Conservation (phyloP, 2,888 invertebrate species). For the Dilophus febrilis region DNA sequence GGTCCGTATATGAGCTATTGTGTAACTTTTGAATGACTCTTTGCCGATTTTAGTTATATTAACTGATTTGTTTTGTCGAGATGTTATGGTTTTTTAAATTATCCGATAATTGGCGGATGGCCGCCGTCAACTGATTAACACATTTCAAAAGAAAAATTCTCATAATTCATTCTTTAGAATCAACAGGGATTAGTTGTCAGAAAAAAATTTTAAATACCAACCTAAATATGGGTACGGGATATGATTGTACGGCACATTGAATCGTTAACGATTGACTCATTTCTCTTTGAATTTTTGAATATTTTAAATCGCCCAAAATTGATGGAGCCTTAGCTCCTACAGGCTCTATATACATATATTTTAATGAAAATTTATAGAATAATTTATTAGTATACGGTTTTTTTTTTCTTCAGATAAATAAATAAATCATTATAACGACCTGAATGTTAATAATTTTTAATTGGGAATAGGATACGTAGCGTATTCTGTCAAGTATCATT, state of each 20-base stretch:
- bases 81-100: too few species aligned
- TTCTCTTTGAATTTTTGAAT: conserved; percentile 38
- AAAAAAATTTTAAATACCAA: conserved; percentile 9
- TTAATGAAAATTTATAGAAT: conserved; percentile 13
- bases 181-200: not conserved
- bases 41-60: too few species aligned
- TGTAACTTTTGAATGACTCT: too few species aligned
- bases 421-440: too few species aligned
- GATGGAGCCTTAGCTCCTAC: conserved; percentile 56
- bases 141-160: too few species aligned
- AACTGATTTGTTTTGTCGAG: too few species aligned
- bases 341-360: conserved; percentile 32
- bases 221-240: conserved; percentile 32
- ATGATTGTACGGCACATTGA: conserved; percentile 33
- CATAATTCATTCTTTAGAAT: not conserved
- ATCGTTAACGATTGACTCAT: conserved; percentile 14
- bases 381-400: conserved; percentile 30
- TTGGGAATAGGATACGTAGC: too few species aligned
- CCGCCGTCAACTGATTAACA: too few species aligned
- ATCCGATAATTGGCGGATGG: too few species aligned
- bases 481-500: too few species aligned
- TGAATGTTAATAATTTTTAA: too few species aligned
- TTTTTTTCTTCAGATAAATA: conserved; percentile 18
- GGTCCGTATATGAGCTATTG: too few species aligned
- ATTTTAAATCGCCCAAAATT: conserved; percentile 49